Conservation (phyloP, 1,140 invertebrate species). For the Caerostris extrusa region DNA sequence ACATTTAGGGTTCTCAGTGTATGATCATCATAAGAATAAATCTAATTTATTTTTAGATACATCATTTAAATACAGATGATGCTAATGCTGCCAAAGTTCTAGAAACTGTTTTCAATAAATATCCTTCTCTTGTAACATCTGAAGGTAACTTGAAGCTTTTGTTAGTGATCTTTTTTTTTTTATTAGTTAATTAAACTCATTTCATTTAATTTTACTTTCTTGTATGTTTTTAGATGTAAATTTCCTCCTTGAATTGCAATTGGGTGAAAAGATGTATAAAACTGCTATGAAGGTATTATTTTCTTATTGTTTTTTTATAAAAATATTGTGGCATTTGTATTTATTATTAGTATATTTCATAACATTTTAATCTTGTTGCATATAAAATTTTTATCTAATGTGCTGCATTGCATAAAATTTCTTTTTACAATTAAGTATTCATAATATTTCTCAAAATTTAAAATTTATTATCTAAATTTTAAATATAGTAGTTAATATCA, state of each 20-base stretch:
- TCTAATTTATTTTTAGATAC: constrained; percentile 82
- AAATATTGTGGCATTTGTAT: too few species aligned
- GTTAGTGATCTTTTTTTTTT: neutral
- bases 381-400: too few species aligned
- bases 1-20: too few species aligned
- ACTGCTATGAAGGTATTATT: constrained; percentile 60
- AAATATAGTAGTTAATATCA: too few species aligned
- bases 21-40: too few species aligned
- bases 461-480: too few species aligned
- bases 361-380: too few species aligned
- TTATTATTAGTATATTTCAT: too few species aligned
- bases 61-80: constrained; percentile 88
- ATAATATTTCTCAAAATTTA: too few species aligned
- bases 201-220: neutral
- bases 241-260: constrained; percentile 67
- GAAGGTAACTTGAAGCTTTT: constrained; percentile 80
- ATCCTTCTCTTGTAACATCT: constrained; percentile 81
- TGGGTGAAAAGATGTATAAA: constrained; percentile 56
- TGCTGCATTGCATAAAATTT: neutral
- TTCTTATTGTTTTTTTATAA: neutral
- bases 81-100: constrained; percentile 87
- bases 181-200: neutral
- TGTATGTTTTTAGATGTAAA: constrained; percentile 58
- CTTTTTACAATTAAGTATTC: neutral
- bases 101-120: constrained; percentile 86